Percentiles rank a stretch among this genome's conserved stretches.
These are phyloP conservation scores for Pseudobourletiella spinata DNA, from an alignment of 1,140 invertebrate species.

Conservation along the genomic window DNA sequence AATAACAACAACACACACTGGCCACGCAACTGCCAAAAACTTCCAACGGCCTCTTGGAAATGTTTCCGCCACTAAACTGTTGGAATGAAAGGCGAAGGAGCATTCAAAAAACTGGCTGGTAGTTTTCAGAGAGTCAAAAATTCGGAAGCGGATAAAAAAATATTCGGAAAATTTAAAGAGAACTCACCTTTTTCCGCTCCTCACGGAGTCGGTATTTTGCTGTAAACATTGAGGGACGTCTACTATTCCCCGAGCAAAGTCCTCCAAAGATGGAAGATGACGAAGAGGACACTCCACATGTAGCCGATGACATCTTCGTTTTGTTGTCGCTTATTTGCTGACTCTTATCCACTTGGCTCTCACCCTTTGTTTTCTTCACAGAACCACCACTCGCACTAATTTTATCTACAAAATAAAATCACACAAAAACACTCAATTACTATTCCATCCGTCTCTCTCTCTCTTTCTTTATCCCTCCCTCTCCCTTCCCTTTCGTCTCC, in stretches of 20 bases:
- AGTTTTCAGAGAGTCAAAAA: no score
- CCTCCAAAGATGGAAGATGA: conserved; percentile 32
- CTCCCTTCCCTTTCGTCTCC: no score
- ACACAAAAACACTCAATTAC: neutral
- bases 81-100: no score
- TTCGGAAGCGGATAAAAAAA: no score
- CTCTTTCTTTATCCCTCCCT: no score
- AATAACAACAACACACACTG: no score
- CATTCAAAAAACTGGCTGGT: no score
- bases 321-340: neutral
- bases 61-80: no score
- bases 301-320: conserved; percentile 10
- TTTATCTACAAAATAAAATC: conserved; percentile 2
- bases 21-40: no score
- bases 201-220: conserved; percentile 75
- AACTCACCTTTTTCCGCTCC: conserved; percentile 55
- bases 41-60: no score
- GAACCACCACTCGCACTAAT: neutral
- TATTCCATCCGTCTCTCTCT: neutral
- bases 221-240: conserved; percentile 67
- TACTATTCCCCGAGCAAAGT: conserved; percentile 31
- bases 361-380: neutral
- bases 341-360: neutral
- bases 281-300: conserved; percentile 17
- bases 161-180: no score